A percentile compares a stretch with the other conserved stretches of the same genome.
These are phyloP conservation scores for Xiphophorus couchianus DNA, from an alignment of 2,113 vertebrate genomes.

Conservation along the genomic window DNA sequence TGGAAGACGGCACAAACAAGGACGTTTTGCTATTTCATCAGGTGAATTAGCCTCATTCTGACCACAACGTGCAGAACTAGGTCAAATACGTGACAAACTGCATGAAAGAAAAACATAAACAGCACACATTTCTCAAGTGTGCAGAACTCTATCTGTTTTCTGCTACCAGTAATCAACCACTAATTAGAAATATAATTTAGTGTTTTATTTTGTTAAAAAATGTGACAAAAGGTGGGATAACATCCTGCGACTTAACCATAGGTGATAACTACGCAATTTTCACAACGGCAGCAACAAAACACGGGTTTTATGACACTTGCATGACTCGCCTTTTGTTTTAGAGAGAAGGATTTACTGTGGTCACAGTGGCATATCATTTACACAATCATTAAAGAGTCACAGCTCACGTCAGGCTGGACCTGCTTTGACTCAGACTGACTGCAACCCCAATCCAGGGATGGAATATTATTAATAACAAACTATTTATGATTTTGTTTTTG, in stretches of 20 bases:
- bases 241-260: slow-evolving; percentile 3
- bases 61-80: neutral
- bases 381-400: slow-evolving; percentile 65
- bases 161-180: neutral
- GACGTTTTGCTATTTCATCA: slow-evolving; percentile 13
- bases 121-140: neutral
- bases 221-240: slow-evolving; percentile 9
- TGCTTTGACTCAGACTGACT: slow-evolving; percentile 55
- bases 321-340: slow-evolving; percentile 36
- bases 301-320: slow-evolving; percentile 40
- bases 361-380: slow-evolving; percentile 55
- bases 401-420: slow-evolving; percentile 43
- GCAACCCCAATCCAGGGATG: slow-evolving; percentile 9
- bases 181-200: slow-evolving; percentile 18
- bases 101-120: neutral
- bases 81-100: neutral
- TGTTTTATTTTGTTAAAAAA: slow-evolving; percentile 54
- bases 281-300: slow-evolving; percentile 60
- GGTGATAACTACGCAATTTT: slow-evolving; percentile 45
- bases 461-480: slow-evolving; percentile 30
- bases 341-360: slow-evolving; percentile 65
- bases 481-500: slow-evolving; percentile 17
- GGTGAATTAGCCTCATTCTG: slow-evolving; percentile 1
- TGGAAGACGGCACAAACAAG: slow-evolving; percentile 28
- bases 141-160: too few species aligned